These are phyloP conservation scores for Sebastes nivosus DNA, from an alignment of 2,797 vertebrate genomes.

Conservation along the genomic window DNA sequence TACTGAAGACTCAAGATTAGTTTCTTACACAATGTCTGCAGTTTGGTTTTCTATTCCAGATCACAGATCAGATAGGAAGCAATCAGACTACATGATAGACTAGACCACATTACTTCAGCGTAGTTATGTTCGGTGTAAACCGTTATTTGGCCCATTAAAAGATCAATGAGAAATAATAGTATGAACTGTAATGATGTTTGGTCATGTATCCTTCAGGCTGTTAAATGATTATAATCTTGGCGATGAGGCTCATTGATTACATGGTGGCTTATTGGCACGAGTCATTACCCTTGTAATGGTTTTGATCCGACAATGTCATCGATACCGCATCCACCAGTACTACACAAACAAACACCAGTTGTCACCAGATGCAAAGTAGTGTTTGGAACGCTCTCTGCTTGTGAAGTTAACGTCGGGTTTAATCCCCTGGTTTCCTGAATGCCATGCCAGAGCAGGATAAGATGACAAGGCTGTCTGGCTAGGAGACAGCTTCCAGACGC, in stretches of 20 bases:
- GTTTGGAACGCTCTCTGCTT: constrained; percentile 25
- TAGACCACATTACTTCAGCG: not conserved
- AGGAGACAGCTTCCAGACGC: constrained; percentile 69
- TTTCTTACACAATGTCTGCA: not conserved
- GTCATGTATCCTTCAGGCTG: constrained; percentile 12
- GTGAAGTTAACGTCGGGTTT: constrained; percentile 55
- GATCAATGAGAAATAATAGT: constrained; percentile 12
- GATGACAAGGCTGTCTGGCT: constrained; percentile 73
- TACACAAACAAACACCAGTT: constrained; percentile 46
- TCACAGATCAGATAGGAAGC: not conserved
- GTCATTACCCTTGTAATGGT: constrained; percentile 35
- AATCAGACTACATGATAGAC: not conserved
- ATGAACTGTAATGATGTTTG: constrained; percentile 15
- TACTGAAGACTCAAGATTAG: no score
- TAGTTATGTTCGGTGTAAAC: not conserved
- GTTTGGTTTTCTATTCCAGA: constrained; percentile 22
- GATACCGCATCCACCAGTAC: not conserved
- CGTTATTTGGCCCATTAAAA: constrained; percentile 7
- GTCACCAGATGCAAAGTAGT: constrained; percentile 39
- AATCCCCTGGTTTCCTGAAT: constrained; percentile 59
- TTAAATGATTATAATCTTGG: constrained; percentile 4
- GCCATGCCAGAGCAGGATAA: constrained; percentile 54
- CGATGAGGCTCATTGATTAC: constrained; percentile 30
- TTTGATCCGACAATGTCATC: constrained; percentile 12
- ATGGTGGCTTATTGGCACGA: constrained; percentile 2